These are phyloP conservation scores for Rhynchophorus ferrugineus DNA, from an alignment of 1,140 invertebrate species.

Conservation along the genomic window DNA sequence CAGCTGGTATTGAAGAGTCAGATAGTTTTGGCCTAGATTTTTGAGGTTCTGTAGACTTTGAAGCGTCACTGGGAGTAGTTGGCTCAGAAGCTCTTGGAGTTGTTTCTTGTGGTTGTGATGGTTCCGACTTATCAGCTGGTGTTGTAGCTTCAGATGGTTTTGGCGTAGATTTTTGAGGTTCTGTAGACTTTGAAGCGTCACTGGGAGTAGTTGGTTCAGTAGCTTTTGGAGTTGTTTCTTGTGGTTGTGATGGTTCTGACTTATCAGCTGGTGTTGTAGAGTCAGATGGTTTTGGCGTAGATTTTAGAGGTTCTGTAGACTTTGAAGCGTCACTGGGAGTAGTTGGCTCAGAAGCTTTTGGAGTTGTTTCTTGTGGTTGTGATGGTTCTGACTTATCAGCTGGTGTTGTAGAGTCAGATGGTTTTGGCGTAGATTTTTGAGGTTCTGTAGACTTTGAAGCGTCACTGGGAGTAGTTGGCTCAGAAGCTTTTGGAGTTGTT, in stretches of 20 bases:
- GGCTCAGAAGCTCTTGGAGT: not conserved
- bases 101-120: not conserved
- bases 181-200: not conserved
- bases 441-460: not conserved
- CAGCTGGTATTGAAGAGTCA: no score
- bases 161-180: constrained; percentile 6
- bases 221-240: not conserved
- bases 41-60: constrained; percentile 7
- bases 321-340: not conserved
- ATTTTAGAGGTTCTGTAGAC: no score
- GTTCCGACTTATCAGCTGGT: not conserved
- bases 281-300: not conserved
- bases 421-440: not conserved
- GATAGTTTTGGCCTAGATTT: constrained; percentile 6
- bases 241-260: not conserved
- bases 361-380: not conserved
- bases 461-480: not conserved
- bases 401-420: not conserved
- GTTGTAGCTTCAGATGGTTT: not conserved
- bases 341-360: not conserved
- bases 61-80: constrained; percentile 1
- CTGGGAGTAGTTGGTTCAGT: not conserved
- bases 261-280: not conserved
- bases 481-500: not conserved
- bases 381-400: not conserved